Evolutionary conservation across 2,888 invertebrate species (phyloP).

Genomic region (Ichneumoninae sp.): DNA sequence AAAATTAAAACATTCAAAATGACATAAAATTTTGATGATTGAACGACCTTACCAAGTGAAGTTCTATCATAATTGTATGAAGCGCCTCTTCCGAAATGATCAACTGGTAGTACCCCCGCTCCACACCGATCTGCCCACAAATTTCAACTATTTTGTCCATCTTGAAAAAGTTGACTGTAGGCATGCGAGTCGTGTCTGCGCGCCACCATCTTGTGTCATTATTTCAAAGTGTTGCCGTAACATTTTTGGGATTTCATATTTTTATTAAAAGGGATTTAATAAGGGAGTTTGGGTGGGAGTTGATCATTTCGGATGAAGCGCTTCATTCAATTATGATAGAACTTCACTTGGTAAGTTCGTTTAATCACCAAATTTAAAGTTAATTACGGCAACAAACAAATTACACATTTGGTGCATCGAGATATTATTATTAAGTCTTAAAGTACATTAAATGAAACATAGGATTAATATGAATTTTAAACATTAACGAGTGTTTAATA

Average conservation of each 20-base stretch:
- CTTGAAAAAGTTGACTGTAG: neutral
- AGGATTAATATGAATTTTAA: neutral
- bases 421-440: neutral
- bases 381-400: slow-evolving; percentile 27
- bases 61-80: neutral
- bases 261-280: neutral
- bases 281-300: neutral
- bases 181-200: neutral
- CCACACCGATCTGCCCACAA: slow-evolving; percentile 35
- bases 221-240: slow-evolving; percentile 46
- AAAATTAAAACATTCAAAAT: too few relatives aligned
- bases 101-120: slow-evolving; percentile 40
- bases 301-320: neutral
- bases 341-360: slow-evolving; percentile 44
- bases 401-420: neutral
- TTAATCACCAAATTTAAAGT: slow-evolving; percentile 58
- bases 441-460: neutral
- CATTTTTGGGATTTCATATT: slow-evolving; percentile 15
- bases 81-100: slow-evolving; percentile 25
- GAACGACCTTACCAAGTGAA: slow-evolving; percentile 3
- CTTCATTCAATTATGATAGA: neutral
- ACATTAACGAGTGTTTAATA: neutral
- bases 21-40: too few relatives aligned
- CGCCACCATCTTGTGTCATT: slow-evolving; percentile 21
- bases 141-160: slow-evolving; percentile 9